Evolutionary conservation across 2,888 invertebrate genomes (phyloP), one percentile per base, ranked within the genome.

Genomic region (Orgyia antiqua): DNA sequence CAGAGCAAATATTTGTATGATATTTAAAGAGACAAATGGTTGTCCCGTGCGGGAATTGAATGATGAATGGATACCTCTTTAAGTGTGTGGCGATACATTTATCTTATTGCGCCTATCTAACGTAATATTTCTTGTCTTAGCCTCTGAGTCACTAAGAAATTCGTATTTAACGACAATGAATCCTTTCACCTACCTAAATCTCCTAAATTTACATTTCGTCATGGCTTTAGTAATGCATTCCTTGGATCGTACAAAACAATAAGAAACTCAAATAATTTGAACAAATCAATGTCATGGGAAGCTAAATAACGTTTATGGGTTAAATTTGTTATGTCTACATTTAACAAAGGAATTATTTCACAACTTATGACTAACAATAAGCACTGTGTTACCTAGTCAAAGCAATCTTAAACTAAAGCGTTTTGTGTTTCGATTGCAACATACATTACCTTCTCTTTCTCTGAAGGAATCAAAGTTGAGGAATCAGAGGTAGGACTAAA

Each of bases 221-320:
- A 33, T 29, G 34, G 26, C 28, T 26, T 34, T 33, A 37, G 33
- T 24, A 34, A 43, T 40, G 29, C 28, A 23, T 36, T 31, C 26
- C 26, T 31, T 19, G 13, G 19, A 25, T 31, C 26, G 25, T 10
- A 24, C 38, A 39, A 8, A 20, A 11, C 13, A 33, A 17, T 27
- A 27, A 39, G 24, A 27, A 33, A 36, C 12, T 13, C 28, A 38
- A 43, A 37, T 28, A 25, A 11, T 31, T 33, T 29, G 35, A 39
- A 36, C 47, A 28, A 51, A 51, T 51, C 54, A 42, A 51, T 51
- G 54, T 53, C 40, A 51, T 51, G 55, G 55, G 52, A 52, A 51
- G 28, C 41, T 36, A 35, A 45, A 33, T 54, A 45, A 42, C 29
- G 36, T 39, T 45, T 34, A 34, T 35, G 32, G 27, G 27, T 33